Conservation (phyloP, 1,140 invertebrate genomes). For the Yoshiicerus persimilis region DNA sequence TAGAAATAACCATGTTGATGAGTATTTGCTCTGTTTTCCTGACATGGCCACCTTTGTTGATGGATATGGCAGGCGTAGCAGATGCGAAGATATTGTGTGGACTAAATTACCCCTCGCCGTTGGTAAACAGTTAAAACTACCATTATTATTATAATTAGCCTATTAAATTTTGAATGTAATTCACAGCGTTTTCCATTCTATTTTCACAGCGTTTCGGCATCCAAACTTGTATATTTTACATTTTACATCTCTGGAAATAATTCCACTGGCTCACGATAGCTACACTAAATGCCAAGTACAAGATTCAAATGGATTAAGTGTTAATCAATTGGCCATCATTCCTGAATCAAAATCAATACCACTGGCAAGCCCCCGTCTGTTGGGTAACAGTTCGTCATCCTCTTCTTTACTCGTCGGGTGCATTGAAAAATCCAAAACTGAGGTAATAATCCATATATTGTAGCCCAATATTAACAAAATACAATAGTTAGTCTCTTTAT, state of each 20-base stretch:
- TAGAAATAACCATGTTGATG: constrained; percentile 51
- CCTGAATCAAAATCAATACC: constrained; percentile 28
- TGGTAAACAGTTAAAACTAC: constrained; percentile 55
- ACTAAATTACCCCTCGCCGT: constrained; percentile 75
- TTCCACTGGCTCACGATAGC: constrained; percentile 54
- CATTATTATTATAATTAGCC: too few relatives aligned
- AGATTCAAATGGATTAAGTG: background rate
- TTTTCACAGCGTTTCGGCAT: constrained; percentile 64
- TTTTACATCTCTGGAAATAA: constrained; percentile 67
- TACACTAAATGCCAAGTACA: constrained; percentile 16
- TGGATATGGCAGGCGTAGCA: constrained; percentile 73
- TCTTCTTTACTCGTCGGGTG: background rate
- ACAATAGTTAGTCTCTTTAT: too few relatives aligned
- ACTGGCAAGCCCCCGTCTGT: background rate
- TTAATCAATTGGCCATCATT: background rate
- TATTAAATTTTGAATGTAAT: background rate
- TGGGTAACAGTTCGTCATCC: background rate
- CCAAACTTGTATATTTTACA: constrained; percentile 79
- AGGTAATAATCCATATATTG: constrained; percentile 10
- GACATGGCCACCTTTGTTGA: constrained; percentile 88
- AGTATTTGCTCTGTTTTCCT: constrained; percentile 82
- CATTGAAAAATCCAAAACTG: constrained; percentile 3
- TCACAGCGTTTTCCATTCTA: background rate
- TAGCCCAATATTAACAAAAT: too few relatives aligned
- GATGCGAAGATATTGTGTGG: constrained; percentile 77